phyloP scores from a whole-genome alignment of 2,113 vertebrate species.

The Bufo gargarizans region DNA sequence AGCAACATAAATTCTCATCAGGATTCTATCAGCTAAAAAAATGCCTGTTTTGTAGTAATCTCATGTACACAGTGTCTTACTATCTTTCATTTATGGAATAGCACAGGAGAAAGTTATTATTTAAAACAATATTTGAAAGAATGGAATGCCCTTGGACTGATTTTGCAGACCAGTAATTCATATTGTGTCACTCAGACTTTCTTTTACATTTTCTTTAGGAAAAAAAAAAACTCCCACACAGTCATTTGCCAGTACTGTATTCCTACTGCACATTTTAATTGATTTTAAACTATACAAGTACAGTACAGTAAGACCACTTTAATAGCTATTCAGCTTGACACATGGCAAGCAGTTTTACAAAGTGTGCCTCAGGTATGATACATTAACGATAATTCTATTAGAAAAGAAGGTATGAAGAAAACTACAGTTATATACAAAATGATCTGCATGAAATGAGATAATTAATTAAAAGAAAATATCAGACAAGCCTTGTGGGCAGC shows the following conservation, averaged over 20 bases:
- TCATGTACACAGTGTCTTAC: constrained; percentile 56
- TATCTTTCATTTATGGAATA: constrained; percentile 59
- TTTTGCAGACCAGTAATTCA: constrained; percentile 47
- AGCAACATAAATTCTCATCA: constrained; percentile 57
- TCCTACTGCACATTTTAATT: constrained; percentile 38
- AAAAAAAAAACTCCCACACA: background rate
- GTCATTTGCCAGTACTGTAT: constrained; percentile 25
- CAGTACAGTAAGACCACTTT: constrained; percentile 25
- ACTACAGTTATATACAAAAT: constrained; percentile 2
- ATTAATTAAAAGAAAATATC: constrained; percentile 44
- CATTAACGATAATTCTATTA: background rate
- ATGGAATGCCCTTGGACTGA: constrained; percentile 57
- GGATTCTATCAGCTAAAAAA: constrained; percentile 55
- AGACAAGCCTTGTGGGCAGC: constrained; percentile 17
- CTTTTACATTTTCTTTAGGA: constrained; percentile 48
- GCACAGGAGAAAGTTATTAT: constrained; percentile 59
- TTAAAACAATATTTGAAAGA: constrained; percentile 59
- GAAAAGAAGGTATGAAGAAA: constrained; percentile 2
- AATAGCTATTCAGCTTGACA: constrained; percentile 34
- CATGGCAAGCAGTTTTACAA: constrained; percentile 26
- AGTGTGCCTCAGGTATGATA: constrained; percentile 17
- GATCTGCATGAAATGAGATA: background rate
- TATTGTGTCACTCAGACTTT: constrained; percentile 40
- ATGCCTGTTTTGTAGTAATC: constrained; percentile 55
- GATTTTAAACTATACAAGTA: constrained; percentile 40